Percentiles rank a stretch among this genome's conserved stretches.
Conservation (phyloP, 2,113 vertebrate species). For the Sander vitreus region DNA sequence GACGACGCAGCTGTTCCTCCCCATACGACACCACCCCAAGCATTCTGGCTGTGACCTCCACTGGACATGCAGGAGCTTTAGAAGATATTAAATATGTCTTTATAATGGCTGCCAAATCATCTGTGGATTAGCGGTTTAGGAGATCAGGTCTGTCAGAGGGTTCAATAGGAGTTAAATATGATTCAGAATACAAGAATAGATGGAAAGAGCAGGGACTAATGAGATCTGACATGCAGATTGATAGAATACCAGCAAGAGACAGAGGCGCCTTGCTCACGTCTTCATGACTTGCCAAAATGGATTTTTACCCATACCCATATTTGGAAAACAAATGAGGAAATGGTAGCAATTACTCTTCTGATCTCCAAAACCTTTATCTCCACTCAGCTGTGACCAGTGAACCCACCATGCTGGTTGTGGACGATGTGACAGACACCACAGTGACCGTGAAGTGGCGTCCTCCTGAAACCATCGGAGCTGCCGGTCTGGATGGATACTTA, state of each 20-base stretch:
- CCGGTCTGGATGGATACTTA: conserved; percentile 95
- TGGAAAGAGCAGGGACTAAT: conserved; percentile 58
- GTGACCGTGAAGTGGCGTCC: conserved; percentile 98
- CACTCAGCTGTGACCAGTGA: conserved; percentile 95
- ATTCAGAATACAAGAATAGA: conserved; percentile 78
- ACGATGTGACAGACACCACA: conserved; percentile 91
- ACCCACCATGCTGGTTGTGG: conserved; percentile 93
- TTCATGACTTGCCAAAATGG: conserved; percentile 41
- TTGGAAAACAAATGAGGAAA: conserved; percentile 15
- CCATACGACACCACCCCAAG: conserved; percentile 62
- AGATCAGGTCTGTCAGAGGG: conserved; percentile 70
- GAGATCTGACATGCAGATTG: conserved; percentile 57
- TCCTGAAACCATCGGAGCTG: conserved; percentile 96
- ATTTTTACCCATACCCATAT: conserved; percentile 32
- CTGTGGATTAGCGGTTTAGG: conserved; percentile 80
- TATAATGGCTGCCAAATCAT: conserved; percentile 82
- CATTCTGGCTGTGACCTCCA: conserved; percentile 79
- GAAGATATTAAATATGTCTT: conserved; percentile 81
- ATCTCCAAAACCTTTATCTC: conserved; percentile 28
- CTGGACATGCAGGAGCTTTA: conserved; percentile 72
- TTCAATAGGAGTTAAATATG: conserved; percentile 69
- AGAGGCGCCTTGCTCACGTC: conserved; percentile 27
- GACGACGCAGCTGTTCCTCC: conserved; percentile 76
- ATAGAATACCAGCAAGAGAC: conserved; percentile 54
- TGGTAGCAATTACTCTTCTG: not conserved